Evolutionary conservation across 1,140 invertebrate species (phyloP), one percentile per base, ranked within the genome.

Genomic region (Drosophila baimaii): DNA sequence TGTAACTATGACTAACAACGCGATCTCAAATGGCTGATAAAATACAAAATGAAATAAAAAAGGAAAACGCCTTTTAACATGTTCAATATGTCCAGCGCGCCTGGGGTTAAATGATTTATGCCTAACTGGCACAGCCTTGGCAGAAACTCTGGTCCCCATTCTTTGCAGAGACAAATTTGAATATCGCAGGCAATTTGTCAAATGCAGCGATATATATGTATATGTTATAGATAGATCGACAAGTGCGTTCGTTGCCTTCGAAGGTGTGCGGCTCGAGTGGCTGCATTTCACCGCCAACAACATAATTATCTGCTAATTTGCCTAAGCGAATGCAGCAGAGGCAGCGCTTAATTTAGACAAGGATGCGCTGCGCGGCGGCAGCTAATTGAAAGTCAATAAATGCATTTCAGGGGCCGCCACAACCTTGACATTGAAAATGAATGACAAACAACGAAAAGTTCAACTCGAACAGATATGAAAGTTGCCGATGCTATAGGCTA

Each of bases 381-480:
- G 73, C 84, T 84, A 89, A 89, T 89, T 89, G 84, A 89, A 89
- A 89, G 84, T 80, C 84, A 81, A 89, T 89, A 89, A 84, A 61
- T 89, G 63, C 69, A 62, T 52, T 78, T 66, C 77, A 75, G 74
- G 61, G 43, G 52, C 44, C 23, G 17, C 44, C 15, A 17, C 83
- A 61, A 82, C 84, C 84, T 89, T 89, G 84, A 89, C 84, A 89
- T 89, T 89, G 84, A 89, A 89, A 89, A 62, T 41, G 84, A 89
- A 89, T 89, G 84, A 78, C 83, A 88, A 72, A 79, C 62, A 79
- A 51, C 52, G 63, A 88, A 83, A 81, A 86, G 81, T 85, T 85
- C 73, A 81, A 35, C 44, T 70, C 37, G 37, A n/a, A n/a, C n/a
- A n/a, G n/a, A 63, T 86, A 85, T 86, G 82, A 86, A 86, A 86